Conservation (phyloP, 2,888 invertebrate genomes). For the Copidosoma aretas region DNA sequence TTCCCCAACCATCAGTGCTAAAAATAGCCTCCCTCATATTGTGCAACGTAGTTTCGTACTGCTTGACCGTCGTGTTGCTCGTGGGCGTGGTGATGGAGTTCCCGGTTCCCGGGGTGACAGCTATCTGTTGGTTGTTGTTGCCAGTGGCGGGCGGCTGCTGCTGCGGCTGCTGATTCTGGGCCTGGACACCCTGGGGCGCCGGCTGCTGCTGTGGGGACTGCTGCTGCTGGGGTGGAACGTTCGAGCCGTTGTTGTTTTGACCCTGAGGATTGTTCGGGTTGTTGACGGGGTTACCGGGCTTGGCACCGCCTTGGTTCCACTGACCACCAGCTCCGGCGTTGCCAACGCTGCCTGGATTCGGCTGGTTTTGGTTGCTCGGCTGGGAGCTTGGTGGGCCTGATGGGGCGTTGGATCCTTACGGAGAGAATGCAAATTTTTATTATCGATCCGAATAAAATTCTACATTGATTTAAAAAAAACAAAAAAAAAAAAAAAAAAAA, state of each 20-base stretch:
- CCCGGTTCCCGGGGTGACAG: conserved; percentile 49
- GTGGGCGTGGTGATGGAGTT: conserved; percentile 61
- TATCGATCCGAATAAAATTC: background rate
- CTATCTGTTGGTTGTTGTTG: conserved; percentile 54
- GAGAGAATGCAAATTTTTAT: conserved; percentile 40
- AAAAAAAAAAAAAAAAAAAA: conserved; percentile 4
- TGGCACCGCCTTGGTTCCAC: conserved; percentile 28
- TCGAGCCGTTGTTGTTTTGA: conserved; percentile 53
- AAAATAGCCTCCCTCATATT: conserved; percentile 90
- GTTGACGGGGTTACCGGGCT: conserved; percentile 47
- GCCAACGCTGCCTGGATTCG: conserved; percentile 53
- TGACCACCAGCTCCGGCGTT: conserved; percentile 6
- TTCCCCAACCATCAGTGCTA: conserved; percentile 93
- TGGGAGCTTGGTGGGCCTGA: conserved; percentile 64
- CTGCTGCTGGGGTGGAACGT: conserved; percentile 39
- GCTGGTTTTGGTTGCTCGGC: conserved; percentile 59
- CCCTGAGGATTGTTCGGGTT: conserved; percentile 54
- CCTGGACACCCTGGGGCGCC: conserved; percentile 38
- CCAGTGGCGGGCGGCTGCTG: conserved; percentile 49
- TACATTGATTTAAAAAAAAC: conserved; percentile 5
- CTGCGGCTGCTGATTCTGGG: conserved; percentile 29
- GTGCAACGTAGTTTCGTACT: conserved; percentile 76
- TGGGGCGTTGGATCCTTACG: conserved; percentile 59
- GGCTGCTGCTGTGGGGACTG: conserved; percentile 52
- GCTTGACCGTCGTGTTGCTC: conserved; percentile 72